Base-by-base conservation (phyloP, 2,888 invertebrate species). In the Agriopis leucophaearia region DNA sequence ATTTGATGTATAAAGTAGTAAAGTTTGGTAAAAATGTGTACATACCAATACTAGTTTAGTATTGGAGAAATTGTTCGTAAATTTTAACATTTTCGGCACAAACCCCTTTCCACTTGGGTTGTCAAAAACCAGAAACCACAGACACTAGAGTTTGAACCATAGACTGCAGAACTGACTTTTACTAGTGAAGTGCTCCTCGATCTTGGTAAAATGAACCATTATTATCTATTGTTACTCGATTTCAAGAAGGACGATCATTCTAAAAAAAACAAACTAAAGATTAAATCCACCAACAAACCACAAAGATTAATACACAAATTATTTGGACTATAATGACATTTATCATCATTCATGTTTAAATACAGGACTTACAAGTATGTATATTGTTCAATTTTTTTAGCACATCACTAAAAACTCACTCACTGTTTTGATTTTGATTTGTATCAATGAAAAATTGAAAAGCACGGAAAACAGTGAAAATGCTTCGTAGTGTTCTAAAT, bases 1-100 rank as follows among this genome's bases (percentile, higher is more conserved):
- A 54, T 44, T 48, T 10, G 15, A 9, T 8, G 15, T 8, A 56
- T 61, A 12, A 15, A n/a, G 55, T 27, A n/a, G 35, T 1, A 66
- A 56, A 40, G 35, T 12, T 61, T 55, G 1, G 27, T 27, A 60
- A 56, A 38, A 62, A 44, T 35, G 56, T 73, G 66, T 78, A 89
- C 89, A 69, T 87, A 92, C 92, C 89, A 93, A 87, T 81, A 92
- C 82, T 77, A 92, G 85, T 82, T 87, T 88, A 78, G 87, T 72
- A 85, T 89, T 91, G 74, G 87, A 72, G 85, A 94, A 82, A 85
- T 88, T 86, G 75, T 87, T 90, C 72, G 89, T 87, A 85, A 94
- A 89, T 92, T 88, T 91, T 73, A 88, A 91, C 94, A 94, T 94
- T 92, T 93, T 92, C 89, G 88, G 87, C 87, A 88, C 84, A 83